A percentile compares a stretch with the other conserved stretches of the same genome.
These are phyloP conservation scores for Ceuthmochares aereus DNA, from an alignment of 2,113 vertebrate genomes.

Conservation along the genomic window DNA sequence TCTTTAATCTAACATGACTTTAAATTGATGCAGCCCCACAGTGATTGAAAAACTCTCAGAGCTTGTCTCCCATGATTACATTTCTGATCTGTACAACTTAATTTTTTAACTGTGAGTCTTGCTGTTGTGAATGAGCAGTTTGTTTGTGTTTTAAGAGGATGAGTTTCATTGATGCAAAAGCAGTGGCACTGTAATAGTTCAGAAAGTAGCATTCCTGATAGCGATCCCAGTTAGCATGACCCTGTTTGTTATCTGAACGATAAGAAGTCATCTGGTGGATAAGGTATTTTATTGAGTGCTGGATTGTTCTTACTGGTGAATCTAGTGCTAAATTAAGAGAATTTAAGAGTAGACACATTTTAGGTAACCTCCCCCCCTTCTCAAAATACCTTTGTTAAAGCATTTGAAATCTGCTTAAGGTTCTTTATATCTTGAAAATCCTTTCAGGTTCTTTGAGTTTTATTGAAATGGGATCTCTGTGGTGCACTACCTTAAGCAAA, in stretches of 20 bases:
- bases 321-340: background rate
- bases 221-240: background rate
- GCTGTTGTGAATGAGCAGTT: constrained; percentile 68
- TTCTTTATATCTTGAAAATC: background rate
- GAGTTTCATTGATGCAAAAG: background rate
- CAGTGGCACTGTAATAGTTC: background rate
- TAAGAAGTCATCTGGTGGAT: background rate
- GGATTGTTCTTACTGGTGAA: background rate
- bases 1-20: constrained; percentile 87
- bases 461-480: background rate
- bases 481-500: background rate
- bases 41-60: constrained; percentile 86
- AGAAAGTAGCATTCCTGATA: background rate
- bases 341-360: background rate
- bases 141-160: constrained; percentile 10
- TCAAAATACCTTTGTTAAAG: background rate
- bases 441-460: background rate
- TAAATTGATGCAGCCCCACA: constrained; percentile 82
- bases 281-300: background rate
- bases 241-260: background rate
- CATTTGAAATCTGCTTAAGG: background rate
- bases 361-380: background rate
- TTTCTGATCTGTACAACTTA: constrained; percentile 87
- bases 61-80: constrained; percentile 86
- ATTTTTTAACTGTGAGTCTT: constrained; percentile 82